phyloP scores from a whole-genome alignment of 2,797 vertebrate genomes.

The Adelosebastes latens region DNA sequence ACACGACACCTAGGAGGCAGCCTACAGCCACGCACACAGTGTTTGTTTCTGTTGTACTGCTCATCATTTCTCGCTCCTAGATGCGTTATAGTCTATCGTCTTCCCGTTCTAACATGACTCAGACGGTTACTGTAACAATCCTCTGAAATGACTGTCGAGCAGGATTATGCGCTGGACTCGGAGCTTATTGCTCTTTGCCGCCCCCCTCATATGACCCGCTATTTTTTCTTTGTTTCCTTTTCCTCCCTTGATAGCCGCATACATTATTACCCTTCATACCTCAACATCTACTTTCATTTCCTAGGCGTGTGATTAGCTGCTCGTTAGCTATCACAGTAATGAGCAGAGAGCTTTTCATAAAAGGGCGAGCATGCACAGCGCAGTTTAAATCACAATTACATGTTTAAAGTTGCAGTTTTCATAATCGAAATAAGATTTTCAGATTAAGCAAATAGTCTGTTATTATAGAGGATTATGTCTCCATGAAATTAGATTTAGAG shows the following conservation, averaged over 20 bases:
- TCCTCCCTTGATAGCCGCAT: background rate
- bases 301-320: slow-evolving; percentile 23
- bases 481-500: slow-evolving; percentile 19
- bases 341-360: slow-evolving; percentile 13
- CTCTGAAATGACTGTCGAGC: slow-evolving; percentile 8
- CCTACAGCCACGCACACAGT: background rate
- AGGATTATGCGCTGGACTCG: background rate
- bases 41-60: slow-evolving; percentile 19
- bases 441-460: background rate
- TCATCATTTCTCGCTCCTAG: slow-evolving; percentile 24
- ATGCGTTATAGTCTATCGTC: background rate
- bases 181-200: slow-evolving; percentile 13
- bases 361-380: background rate
- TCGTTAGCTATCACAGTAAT: slow-evolving; percentile 9
- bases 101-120: slow-evolving; percentile 22
- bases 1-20: slow-evolving; percentile 3
- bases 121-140: slow-evolving; percentile 9
- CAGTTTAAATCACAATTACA: background rate
- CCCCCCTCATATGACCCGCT: background rate
- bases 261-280: slow-evolving; percentile 11
- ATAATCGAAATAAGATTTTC: background rate
- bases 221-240: background rate
- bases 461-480: background rate
- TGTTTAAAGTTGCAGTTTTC: background rate
- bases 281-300: slow-evolving; percentile 21